Conservation (phyloP, 2,888 invertebrate species). For the Hypselothyrea guttata region DNA sequence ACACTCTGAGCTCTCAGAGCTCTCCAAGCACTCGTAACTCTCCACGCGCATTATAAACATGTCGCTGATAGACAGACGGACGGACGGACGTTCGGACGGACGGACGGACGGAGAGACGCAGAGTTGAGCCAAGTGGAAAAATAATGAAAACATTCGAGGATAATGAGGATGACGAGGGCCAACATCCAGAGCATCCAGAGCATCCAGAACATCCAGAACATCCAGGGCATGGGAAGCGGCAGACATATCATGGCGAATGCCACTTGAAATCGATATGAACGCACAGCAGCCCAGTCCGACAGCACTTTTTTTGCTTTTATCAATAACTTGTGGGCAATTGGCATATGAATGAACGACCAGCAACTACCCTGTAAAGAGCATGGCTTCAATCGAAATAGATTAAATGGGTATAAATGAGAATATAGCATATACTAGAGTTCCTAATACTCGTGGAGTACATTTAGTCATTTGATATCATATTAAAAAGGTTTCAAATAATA, state of each 20-base stretch:
- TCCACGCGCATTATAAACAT: slow-evolving; percentile 52
- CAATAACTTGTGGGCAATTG: not conserved
- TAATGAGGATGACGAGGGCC: slow-evolving; percentile 56
- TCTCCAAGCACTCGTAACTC: slow-evolving; percentile 25
- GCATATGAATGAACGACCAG: too few relatives aligned
- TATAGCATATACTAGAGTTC: too few relatives aligned
- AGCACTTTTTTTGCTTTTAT: slow-evolving; percentile 1
- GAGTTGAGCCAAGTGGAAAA: slow-evolving; percentile 81
- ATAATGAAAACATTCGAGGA: slow-evolving; percentile 80
- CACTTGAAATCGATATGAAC: slow-evolving; percentile 76
- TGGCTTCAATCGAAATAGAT: too few relatives aligned
- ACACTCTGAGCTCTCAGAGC: slow-evolving; percentile 1
- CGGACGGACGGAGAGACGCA: slow-evolving; percentile 59
- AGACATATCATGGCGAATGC: not conserved
- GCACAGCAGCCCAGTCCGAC: not conserved
- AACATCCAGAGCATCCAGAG: too few relatives aligned
- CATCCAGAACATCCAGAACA: too few relatives aligned
- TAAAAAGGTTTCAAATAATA: too few relatives aligned
- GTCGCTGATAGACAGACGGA: slow-evolving; percentile 60
- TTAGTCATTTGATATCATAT: too few relatives aligned
- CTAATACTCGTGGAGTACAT: too few relatives aligned
- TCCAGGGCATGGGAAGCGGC: not conserved
- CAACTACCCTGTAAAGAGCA: too few relatives aligned
- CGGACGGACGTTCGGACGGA: too few relatives aligned
- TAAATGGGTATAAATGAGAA: too few relatives aligned